Evolutionary conservation across 2,113 vertebrate genomes (phyloP).

Genomic region (Eira barbara): DNA sequence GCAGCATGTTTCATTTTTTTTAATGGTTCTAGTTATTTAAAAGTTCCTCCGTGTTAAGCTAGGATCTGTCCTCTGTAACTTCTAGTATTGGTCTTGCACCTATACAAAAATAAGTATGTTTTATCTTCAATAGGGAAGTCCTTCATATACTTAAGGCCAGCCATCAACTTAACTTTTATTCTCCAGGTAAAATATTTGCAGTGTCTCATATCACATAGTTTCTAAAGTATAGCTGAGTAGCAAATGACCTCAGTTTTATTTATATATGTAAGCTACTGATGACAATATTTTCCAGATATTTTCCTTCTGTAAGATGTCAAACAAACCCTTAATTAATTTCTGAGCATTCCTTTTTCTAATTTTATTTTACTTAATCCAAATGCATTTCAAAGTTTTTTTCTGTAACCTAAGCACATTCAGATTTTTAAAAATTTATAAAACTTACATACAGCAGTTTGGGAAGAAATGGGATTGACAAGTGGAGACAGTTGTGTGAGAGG

Average conservation of each 20-base stretch:
- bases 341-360: not conserved
- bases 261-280: not conserved
- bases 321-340: not conserved
- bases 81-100: not conserved
- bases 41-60: constrained; percentile 22
- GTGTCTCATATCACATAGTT: not conserved
- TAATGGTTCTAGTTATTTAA: not conserved
- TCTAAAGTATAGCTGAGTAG: not conserved
- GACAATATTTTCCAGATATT: constrained; percentile 15
- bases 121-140: constrained; percentile 6
- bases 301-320: not conserved
- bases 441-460: not conserved
- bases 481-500: not conserved
- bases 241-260: not conserved
- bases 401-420: not conserved
- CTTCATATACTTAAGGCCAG: constrained; percentile 13
- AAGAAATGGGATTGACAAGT: not conserved
- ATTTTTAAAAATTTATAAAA: not conserved
- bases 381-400: not conserved
- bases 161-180: constrained; percentile 7
- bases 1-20: not conserved
- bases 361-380: constrained; percentile 22
- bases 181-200: not conserved
- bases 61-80: not conserved
- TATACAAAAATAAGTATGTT: not conserved